These are phyloP conservation scores for Melanotaenia maccullochi DNA, from an alignment of 2,797 vertebrate species.

Conservation along the genomic window DNA sequence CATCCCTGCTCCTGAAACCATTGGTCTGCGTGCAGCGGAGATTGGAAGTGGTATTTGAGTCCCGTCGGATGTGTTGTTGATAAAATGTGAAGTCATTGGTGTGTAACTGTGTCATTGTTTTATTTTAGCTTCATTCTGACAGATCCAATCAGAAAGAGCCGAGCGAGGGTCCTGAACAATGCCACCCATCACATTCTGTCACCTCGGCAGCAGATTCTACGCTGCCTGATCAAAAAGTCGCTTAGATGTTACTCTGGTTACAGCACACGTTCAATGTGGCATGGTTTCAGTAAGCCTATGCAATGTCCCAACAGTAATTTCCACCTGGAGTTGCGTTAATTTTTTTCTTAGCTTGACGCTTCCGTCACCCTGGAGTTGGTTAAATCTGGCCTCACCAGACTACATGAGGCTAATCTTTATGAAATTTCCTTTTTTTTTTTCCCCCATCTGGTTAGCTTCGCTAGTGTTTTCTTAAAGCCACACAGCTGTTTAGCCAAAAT, in stretches of 20 bases:
- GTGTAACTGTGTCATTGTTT: conserved; percentile 60
- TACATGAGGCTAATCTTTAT: not conserved
- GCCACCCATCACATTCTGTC: not conserved
- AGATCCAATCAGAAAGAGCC: conserved; percentile 14
- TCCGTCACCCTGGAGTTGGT: too few relatives aligned
- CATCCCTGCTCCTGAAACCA: conserved; percentile 43
- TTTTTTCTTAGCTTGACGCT: too few relatives aligned
- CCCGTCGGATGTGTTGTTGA: conserved; percentile 60
- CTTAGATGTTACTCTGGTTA: not conserved
- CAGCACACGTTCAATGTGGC: not conserved
- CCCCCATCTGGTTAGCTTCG: not conserved
- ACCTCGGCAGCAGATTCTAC: not conserved
- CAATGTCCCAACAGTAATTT: too few relatives aligned
- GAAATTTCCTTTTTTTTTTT: not conserved
- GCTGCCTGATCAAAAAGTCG: not conserved
- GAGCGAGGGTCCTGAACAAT: conserved; percentile 9
- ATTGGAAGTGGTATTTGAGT: conserved; percentile 33
- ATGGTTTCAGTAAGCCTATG: not conserved
- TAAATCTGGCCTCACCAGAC: not conserved
- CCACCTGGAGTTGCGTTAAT: too few relatives aligned
- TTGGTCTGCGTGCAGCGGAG: conserved; percentile 41
- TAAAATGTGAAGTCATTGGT: conserved; percentile 77
- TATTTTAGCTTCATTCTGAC: conserved; percentile 40
- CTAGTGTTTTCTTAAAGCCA: not conserved
- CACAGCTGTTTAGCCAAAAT: not conserved